Evolutionary conservation across 2,797 vertebrate species (phyloP).

Genomic region (Lithobates pipiens): DNA sequence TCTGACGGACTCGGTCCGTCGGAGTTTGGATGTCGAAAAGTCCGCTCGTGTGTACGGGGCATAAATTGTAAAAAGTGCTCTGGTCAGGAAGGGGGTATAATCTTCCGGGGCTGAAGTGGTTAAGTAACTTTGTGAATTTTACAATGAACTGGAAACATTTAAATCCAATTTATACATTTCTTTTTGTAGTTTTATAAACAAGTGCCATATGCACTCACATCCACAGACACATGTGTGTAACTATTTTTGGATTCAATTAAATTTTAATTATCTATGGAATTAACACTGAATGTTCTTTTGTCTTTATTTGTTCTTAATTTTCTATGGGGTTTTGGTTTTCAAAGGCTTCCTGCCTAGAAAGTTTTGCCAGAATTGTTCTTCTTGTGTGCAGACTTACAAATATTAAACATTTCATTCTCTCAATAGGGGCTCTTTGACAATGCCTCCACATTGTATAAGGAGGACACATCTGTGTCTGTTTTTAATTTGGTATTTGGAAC

Average conservation of each 20-base stretch:
- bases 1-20: too few relatives aligned
- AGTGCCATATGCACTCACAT: not conserved
- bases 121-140: not conserved
- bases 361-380: not conserved
- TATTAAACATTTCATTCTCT: conserved; percentile 34
- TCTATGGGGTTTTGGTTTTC: not conserved
- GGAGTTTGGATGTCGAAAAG: too few relatives aligned
- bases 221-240: not conserved
- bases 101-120: too few relatives aligned
- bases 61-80: too few relatives aligned
- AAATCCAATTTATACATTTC: not conserved
- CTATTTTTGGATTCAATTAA: not conserved
- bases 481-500: conserved; percentile 46
- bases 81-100: too few relatives aligned
- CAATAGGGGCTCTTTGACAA: not conserved
- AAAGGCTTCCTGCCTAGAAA: conserved; percentile 1
- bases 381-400: conserved; percentile 1
- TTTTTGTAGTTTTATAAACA: not conserved
- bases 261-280: not conserved
- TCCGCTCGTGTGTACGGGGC: too few relatives aligned
- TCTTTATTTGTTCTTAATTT: not conserved
- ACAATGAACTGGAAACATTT: not conserved
- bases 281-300: not conserved
- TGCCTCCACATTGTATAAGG: not conserved
- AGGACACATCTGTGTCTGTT: conserved; percentile 46